Evolutionary conservation across 2,888 invertebrate genomes (phyloP), one percentile per base, ranked within the genome.

Genomic region (Diloba caeruleocephala): DNA sequence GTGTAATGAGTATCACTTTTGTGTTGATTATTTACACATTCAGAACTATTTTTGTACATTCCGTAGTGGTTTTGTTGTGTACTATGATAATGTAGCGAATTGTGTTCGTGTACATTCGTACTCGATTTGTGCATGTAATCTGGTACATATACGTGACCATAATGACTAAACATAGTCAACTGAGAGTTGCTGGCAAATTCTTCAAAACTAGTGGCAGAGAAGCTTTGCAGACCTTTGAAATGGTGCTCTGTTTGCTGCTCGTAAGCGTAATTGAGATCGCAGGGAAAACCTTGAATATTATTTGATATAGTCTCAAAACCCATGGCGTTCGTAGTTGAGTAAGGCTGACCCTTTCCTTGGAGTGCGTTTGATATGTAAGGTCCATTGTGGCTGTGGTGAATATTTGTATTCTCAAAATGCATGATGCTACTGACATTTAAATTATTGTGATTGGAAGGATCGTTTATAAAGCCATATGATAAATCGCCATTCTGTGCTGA

Each of bases 1-100:
- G 96, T 95, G 84, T 96, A 96, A 68, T 89, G 85, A 73, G 95
- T 94, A 41, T 93, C 91, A 63, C 78, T 85, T 71, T 93, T 90
- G 72, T 84, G 92, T 73, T 95, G 95, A 63, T 81, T 76, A 74
- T 87, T 92, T 61, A 82, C 79, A 83, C 84, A 84, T 65, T 88
- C 91, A 39, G 82, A 63, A 52, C 79, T 78, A 69, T 81, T 89
- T 80, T 92, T 93, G 65, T 92, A 94, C 71, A 87, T 85, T 31
- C 86, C 86, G 64, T 93, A 93, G 71, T 89, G 87, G 54, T 85
- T 88, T 26, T 88, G 89, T 43, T 81, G 76, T 64, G 86, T 74
- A 19, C 73, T 77, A 55, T 88, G 89, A 66, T 92, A 93, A 52
- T 88, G 89, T 56, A 89, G 50, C 10, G 84, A 64, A 59, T 71